phyloP scores from a whole-genome alignment of 2,797 vertebrate species.

The Anisognathus igniventris region DNA sequence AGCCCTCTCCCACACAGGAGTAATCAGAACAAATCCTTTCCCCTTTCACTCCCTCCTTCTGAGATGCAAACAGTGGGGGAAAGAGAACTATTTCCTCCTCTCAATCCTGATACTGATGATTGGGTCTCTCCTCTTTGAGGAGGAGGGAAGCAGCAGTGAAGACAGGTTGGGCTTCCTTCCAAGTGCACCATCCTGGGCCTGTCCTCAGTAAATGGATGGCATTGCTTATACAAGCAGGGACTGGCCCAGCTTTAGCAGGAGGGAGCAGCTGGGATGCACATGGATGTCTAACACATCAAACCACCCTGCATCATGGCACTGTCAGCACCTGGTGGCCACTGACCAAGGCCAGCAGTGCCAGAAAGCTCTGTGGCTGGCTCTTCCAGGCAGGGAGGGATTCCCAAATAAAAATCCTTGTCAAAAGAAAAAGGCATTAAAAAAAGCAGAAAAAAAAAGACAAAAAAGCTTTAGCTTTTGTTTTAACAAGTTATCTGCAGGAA shows the following conservation, averaged over 20 bases:
- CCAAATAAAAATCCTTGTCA: background rate
- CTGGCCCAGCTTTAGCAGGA: background rate
- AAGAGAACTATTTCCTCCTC: background rate
- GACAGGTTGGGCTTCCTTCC: background rate
- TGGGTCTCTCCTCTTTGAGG: accelerated
- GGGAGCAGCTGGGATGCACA: background rate
- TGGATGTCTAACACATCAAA: background rate
- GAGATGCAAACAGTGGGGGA: background rate
- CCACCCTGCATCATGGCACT: accelerated
- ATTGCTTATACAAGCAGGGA: accelerated
- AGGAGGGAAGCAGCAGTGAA: background rate
- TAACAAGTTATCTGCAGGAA: background rate
- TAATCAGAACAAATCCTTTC: background rate
- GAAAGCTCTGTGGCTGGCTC: background rate
- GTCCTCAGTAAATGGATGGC: background rate
- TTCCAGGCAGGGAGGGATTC: background rate
- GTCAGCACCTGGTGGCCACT: background rate
- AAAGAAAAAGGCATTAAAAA: background rate
- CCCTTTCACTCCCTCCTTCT: background rate
- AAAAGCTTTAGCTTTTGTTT: background rate
- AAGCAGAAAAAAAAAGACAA: background rate
- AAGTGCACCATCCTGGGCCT: background rate
- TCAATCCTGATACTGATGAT: background rate
- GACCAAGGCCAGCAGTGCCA: accelerated
- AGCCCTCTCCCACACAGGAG: background rate